A percentile compares a stretch with the other conserved stretches of the same genome.
Evolutionary conservation across 2,113 vertebrate species (phyloP).

Genomic region (Telmatochromis sp.): DNA sequence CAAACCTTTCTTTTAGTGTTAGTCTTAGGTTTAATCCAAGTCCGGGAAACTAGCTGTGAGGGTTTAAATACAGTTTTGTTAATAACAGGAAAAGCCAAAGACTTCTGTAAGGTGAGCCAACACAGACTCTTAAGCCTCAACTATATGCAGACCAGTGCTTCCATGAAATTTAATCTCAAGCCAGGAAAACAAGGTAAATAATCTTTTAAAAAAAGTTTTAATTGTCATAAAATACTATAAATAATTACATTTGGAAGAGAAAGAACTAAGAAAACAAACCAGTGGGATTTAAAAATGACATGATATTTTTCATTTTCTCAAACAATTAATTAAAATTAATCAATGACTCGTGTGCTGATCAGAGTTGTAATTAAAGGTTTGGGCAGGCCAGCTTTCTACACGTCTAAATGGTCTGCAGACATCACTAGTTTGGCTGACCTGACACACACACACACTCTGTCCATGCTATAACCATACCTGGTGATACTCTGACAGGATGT

Average conservation of each 20-base stretch:
- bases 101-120: accelerated
- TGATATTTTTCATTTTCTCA: neutral
- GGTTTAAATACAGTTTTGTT: neutral
- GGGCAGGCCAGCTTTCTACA: neutral
- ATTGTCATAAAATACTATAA: neutral
- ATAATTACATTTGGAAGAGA: neutral
- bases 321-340: neutral
- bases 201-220: neutral
- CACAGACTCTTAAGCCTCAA: neutral
- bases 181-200: neutral
- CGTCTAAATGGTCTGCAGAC: accelerated
- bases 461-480: constrained; percentile 66
- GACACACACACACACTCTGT: neutral
- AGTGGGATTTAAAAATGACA: neutral
- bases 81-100: neutral
- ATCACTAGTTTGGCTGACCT: neutral
- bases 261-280: neutral
- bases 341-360: neutral
- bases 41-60: accelerated
- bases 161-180: neutral
- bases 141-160: neutral
- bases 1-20: neutral
- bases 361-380: neutral
- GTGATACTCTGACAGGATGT: constrained; percentile 90
- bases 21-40: neutral